Evolutionary conservation across 1,140 invertebrate genomes (phyloP).

Genomic region (Battus philenor): DNA sequence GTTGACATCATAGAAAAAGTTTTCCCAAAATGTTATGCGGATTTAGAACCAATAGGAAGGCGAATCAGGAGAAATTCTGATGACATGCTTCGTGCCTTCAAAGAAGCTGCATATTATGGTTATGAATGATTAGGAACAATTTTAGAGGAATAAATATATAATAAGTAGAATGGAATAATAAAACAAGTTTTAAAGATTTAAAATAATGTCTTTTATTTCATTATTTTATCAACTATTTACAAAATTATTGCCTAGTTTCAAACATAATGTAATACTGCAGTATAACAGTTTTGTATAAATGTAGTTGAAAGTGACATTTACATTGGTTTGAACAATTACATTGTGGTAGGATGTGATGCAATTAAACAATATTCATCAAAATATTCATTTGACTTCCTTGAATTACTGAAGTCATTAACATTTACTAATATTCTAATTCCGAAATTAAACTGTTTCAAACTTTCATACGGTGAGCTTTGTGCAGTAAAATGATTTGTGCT

Average conservation of each 20-base stretch:
- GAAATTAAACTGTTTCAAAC: no score
- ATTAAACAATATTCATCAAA: no score
- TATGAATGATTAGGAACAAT: slow-evolving; percentile 78
- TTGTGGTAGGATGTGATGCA: no score
- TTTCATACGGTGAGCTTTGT: no score
- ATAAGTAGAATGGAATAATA: slow-evolving; percentile 37
- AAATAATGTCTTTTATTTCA: slow-evolving; percentile 71
- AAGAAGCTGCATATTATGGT: slow-evolving; percentile 87
- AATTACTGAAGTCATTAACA: no score
- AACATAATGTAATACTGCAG: slow-evolving; percentile 33
- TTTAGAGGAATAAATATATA: slow-evolving; percentile 17
- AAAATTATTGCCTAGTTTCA: slow-evolving; percentile 41
- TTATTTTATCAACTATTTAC: slow-evolving; percentile 46
- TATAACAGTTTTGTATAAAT: background rate
- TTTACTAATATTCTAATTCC: no score
- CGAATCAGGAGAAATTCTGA: slow-evolving; percentile 85
- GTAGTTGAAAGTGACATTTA: no score
- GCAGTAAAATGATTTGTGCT: slow-evolving; percentile 15
- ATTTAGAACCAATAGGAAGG: slow-evolving; percentile 95
- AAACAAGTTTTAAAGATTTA: slow-evolving; percentile 49
- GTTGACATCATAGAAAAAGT: slow-evolving; percentile 88
- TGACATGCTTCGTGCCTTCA: slow-evolving; percentile 86
- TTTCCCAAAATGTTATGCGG: slow-evolving; percentile 94
- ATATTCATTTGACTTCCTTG: no score
- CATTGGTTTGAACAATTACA: no score